Evolutionary conservation across 2,797 vertebrate genomes (phyloP), one percentile per base, ranked within the genome.

Genomic region (Netta rufina): DNA sequence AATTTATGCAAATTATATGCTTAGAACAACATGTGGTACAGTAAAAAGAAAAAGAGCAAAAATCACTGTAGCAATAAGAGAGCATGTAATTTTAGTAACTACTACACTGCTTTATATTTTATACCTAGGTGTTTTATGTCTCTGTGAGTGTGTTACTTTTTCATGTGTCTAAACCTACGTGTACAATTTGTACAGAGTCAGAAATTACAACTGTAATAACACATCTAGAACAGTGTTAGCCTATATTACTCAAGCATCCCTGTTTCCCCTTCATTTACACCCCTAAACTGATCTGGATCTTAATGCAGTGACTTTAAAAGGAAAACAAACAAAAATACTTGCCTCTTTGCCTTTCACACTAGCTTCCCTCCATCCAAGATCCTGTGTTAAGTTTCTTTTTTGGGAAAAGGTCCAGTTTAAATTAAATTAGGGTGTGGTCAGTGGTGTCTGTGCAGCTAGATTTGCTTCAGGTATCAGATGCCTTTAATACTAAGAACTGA

Each of bases 171-270:
- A 96, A 97, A 96, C 92, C 96, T 95, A 94, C 88, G 39, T 93
- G 90, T 95, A 94, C 96, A 96, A 89, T 97, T 96, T 87, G 89
- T 97, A 97, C 94, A 96, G 71, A 95, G 88, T 90, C 87, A 93
- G 86, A 96, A 96, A 96, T 95, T 93, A 96, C 95, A 90, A 70
- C 90, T 95, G 94, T 95, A 97, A 94, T 92, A 96, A 96, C 92
- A 96, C 96, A 94, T 97, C 95, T 97, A 97, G 96, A 96, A 97
- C 97, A 97, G 97, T 96, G 96, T 97, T 97, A 97, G 95, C 96
- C 95, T 97, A 96, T 96, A 96, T 97, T 97, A 96, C 96, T 96
- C 96, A 90, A 96, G 84, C 92, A 73, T 90, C 92, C 94, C 51
- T 71, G 25, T 84, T 88, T 33, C 90, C 88, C 32, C 51, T 93